Conservation (phyloP, 2,113 vertebrate genomes). For the Apodemus sylvaticus region DNA sequence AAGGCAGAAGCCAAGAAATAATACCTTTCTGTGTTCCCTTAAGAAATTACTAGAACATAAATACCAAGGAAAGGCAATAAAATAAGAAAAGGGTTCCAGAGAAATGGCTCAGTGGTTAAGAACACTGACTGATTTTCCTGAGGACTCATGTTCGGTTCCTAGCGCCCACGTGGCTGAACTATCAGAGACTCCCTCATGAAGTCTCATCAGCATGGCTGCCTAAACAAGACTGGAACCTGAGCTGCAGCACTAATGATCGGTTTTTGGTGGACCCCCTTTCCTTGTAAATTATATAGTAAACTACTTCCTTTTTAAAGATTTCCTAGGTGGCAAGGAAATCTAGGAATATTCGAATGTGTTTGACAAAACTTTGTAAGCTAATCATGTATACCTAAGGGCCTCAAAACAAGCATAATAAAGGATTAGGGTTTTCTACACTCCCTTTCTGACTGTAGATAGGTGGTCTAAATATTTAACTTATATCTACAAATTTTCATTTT, state of each 20-base stretch:
- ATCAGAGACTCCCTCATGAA: too few species aligned
- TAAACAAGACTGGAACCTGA: background rate
- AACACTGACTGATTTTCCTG: background rate
- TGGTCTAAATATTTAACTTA: conserved; percentile 4
- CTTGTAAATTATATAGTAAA: background rate
- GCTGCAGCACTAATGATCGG: background rate
- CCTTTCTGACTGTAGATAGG: background rate
- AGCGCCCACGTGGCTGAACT: background rate
- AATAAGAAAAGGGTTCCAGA: background rate
- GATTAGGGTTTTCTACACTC: background rate
- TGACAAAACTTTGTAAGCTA: background rate
- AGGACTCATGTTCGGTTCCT: background rate
- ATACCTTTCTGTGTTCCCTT: background rate
- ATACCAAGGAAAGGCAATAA: background rate
- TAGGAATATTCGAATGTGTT: background rate
- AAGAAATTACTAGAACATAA: background rate
- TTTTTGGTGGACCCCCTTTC: background rate
- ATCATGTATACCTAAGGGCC: background rate
- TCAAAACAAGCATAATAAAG: background rate
- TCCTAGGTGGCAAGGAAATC: background rate
- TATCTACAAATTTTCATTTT: background rate
- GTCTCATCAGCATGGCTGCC: background rate
- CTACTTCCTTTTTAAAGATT: conserved; percentile 32
- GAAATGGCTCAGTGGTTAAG: background rate
- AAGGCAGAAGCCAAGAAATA: background rate